Conservation (phyloP, 2,113 vertebrate species). For the Thunnus maccoyii region DNA sequence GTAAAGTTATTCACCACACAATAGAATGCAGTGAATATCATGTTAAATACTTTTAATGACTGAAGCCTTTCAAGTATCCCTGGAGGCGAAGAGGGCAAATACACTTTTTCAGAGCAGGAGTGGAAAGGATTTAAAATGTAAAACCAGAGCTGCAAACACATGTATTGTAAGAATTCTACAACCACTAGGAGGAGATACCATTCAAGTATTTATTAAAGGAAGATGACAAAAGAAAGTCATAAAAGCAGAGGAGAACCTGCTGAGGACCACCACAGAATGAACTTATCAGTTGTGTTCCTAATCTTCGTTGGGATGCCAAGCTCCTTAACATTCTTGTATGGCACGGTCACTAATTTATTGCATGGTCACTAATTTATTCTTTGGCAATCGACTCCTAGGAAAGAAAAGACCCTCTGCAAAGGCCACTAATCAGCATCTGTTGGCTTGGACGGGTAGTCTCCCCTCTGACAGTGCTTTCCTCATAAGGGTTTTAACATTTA, state of each 20-base stretch:
- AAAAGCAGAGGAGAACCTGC: constrained; percentile 41
- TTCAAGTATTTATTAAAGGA: background rate
- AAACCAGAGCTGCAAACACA: background rate
- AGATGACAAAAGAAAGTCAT: background rate
- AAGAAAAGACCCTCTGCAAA: constrained; percentile 55
- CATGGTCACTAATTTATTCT: constrained; percentile 58
- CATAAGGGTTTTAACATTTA: constrained; percentile 63
- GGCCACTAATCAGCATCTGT: constrained; percentile 61
- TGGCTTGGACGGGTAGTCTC: constrained; percentile 38
- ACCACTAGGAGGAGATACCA: background rate
- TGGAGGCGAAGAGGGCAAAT: background rate
- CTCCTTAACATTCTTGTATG: constrained; percentile 57
- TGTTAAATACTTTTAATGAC: background rate
- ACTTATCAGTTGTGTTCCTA: constrained; percentile 52
- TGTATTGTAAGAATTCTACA: background rate
- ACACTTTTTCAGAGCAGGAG: background rate
- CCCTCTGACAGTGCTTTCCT: constrained; percentile 56
- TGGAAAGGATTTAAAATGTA: background rate
- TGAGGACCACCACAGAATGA: constrained; percentile 35
- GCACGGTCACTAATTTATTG: constrained; percentile 41
- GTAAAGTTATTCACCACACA: background rate
- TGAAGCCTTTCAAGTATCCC: background rate
- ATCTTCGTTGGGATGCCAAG: constrained; percentile 48
- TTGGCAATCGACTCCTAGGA: constrained; percentile 29
- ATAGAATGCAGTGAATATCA: background rate